phyloP scores from a whole-genome alignment of 64 coral and sea anemone species.

The Cladopsammia gracilis region DNA sequence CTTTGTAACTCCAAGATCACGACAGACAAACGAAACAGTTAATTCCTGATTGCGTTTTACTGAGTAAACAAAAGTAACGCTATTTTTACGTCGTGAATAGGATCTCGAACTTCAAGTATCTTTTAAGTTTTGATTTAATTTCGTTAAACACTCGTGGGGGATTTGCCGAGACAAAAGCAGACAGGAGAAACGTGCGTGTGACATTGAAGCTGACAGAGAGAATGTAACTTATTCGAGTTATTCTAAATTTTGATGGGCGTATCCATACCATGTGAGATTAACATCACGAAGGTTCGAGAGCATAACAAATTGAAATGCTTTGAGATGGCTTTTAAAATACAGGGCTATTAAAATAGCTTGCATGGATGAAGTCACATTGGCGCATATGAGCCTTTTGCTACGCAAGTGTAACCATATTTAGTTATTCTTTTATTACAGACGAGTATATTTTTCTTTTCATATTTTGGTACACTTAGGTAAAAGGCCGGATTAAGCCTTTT shows the following conservation, averaged over 20 bases:
- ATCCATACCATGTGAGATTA: not conserved
- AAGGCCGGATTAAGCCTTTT: no score
- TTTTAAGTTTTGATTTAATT: not conserved
- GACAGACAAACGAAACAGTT: not conserved
- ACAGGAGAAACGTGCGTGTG: not conserved
- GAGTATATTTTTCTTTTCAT: no score
- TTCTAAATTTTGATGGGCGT: not conserved
- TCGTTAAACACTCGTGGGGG: not conserved
- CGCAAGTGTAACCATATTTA: no score
- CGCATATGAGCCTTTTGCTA: no score
- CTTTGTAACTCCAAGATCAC: not conserved
- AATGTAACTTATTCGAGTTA: slow-evolving; percentile 16
- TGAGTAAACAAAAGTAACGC: not conserved
- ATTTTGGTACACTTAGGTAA: no score
- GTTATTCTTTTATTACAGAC: no score
- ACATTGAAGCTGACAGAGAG: not conserved
- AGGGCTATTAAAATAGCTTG: no score
- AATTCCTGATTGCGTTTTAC: not conserved
- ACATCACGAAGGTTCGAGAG: not conserved
- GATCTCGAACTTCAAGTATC: not conserved
- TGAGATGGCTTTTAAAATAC: not conserved
- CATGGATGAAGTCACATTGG: not conserved
- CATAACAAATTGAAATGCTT: not conserved
- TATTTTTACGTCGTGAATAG: not conserved
- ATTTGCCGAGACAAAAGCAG: not conserved